A percentile compares a stretch with the other conserved stretches of the same genome.
Conservation (phyloP, 2,797 vertebrate species). For the Chloroceryle inda region DNA sequence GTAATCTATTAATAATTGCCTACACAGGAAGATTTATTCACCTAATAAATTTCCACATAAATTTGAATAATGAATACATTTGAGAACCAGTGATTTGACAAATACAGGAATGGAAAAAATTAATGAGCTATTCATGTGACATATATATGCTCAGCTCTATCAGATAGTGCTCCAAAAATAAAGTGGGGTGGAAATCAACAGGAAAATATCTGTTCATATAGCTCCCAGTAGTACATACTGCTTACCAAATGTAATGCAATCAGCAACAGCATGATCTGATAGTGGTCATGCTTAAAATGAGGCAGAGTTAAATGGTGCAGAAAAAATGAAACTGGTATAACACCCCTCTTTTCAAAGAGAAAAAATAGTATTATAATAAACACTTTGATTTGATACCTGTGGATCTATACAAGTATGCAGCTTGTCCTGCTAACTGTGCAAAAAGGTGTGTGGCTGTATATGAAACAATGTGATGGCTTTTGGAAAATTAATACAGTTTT, state of each 20-base stretch:
- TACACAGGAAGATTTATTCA: background rate
- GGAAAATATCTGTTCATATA: background rate
- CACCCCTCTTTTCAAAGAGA: conserved; percentile 3
- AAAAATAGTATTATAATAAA: background rate
- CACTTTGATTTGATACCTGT: background rate
- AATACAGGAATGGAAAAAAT: background rate
- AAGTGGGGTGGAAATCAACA: background rate
- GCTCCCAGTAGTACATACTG: background rate
- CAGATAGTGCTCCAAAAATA: background rate
- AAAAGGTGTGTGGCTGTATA: fast-evolving
- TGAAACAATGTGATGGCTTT: background rate
- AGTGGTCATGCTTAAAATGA: background rate
- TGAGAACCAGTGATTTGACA: background rate
- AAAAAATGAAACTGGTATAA: conserved; percentile 32
- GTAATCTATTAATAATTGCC: background rate
- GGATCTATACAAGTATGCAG: background rate
- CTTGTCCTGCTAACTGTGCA: background rate
- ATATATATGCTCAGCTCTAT: background rate
- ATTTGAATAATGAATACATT: background rate
- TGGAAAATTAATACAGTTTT: background rate
- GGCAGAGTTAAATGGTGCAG: conserved; percentile 33
- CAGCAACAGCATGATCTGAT: background rate
- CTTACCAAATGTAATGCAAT: background rate
- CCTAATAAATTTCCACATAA: background rate
- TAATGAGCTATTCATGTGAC: background rate